Conservation (phyloP, 2,797 vertebrate species). For the Smutsia gigantea region DNA sequence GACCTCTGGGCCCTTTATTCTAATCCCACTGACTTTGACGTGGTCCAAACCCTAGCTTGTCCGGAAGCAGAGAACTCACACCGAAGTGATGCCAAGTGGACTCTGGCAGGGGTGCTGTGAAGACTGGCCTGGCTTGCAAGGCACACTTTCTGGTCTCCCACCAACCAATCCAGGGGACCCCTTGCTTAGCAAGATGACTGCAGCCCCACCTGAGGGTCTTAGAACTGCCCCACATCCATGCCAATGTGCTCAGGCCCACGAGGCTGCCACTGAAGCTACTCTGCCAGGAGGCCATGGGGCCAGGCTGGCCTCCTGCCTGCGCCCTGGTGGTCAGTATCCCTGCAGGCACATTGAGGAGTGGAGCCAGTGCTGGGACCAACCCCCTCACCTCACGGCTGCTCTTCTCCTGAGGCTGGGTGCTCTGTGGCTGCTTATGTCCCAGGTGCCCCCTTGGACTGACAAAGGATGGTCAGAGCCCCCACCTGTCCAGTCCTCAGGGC, state of each 20-base stretch:
- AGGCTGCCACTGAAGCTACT: not conserved
- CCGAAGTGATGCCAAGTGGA: not conserved
- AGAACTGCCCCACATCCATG: fast-evolving
- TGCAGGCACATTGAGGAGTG: not conserved
- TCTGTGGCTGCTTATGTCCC: not conserved
- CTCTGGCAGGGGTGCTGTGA: not conserved
- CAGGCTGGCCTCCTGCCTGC: not conserved
- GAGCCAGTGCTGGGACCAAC: no score
- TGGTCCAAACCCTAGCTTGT: not conserved
- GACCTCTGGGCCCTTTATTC: not conserved
- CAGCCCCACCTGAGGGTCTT: not conserved
- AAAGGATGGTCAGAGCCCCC: no score
- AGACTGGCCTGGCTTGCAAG: fast-evolving
- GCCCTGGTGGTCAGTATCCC: not conserved
- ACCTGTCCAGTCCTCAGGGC: not conserved
- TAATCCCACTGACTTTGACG: not conserved
- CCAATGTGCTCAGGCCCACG: not conserved
- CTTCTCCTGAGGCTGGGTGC: not conserved
- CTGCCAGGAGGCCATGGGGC: fast-evolving
- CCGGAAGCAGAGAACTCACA: not conserved
- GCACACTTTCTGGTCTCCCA: not conserved
- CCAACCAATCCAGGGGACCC: not conserved
- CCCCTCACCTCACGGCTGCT: not conserved
- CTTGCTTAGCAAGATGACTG: not conserved
- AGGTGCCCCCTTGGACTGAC: not conserved